phyloP scores from a whole-genome alignment of 2,113 vertebrate species.

The Silurus asotus region DNA sequence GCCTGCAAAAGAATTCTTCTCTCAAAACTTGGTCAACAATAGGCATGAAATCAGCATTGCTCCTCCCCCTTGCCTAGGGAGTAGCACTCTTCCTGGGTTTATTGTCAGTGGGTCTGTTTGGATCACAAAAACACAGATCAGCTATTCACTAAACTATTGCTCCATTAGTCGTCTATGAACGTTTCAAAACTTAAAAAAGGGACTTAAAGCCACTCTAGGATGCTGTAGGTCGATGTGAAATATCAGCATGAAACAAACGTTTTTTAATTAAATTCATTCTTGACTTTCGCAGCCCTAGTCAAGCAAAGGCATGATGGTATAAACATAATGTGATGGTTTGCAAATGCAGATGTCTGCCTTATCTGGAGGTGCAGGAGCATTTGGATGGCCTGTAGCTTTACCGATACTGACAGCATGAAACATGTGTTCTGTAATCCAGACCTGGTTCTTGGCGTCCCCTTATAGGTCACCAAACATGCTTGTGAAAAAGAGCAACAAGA shows the following conservation, averaged over 20 bases:
- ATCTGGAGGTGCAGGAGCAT: conserved; percentile 37
- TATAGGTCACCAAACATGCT: conserved; percentile 51
- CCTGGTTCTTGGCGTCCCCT: conserved; percentile 37
- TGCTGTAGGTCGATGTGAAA: background rate
- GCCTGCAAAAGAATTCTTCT: conserved; percentile 82
- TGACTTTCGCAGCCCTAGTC: conserved; percentile 4
- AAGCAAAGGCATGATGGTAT: conserved; percentile 31
- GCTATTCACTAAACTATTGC: conserved; percentile 9
- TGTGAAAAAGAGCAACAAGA: conserved; percentile 43
- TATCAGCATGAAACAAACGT: background rate
- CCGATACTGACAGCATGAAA: conserved; percentile 50
- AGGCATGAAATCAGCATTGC: conserved; percentile 83
- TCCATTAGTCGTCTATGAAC: background rate
- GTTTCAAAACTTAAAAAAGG: background rate
- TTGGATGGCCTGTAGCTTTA: conserved; percentile 46
- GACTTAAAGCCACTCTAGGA: background rate
- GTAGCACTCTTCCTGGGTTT: conserved; percentile 78
- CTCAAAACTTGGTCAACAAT: conserved; percentile 82
- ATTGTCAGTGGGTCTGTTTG: conserved; percentile 74
- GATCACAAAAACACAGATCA: conserved; percentile 42
- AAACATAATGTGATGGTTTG: conserved; percentile 48
- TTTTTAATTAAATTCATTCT: conserved; percentile 29
- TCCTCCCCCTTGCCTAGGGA: conserved; percentile 70
- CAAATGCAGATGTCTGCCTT: conserved; percentile 39
- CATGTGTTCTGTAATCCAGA: conserved; percentile 45